Base-by-base conservation (phyloP, 2,888 invertebrate genomes). In the Leucozona laternaria region DNA sequence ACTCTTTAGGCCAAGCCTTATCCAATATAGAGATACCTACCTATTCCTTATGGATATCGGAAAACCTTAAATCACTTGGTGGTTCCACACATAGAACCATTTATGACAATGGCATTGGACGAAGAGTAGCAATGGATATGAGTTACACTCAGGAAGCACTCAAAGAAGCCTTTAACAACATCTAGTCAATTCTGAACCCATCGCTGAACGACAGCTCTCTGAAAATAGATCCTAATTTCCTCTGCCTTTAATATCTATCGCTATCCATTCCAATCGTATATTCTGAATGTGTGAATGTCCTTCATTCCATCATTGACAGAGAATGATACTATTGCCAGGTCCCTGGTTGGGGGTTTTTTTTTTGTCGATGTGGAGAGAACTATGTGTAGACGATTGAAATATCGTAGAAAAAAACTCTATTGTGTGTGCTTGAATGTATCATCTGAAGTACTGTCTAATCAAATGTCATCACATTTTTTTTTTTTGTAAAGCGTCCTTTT, bases 221-320 rank as follows among this genome's bases (percentile, higher is more conserved):
- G 28, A 34, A 85, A 85, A 85, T 81, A 85, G 85, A 85, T 81
- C 72, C 85, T 77, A 85, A 85, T 85, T 85, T 85, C 85, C 85
- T 81, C 40, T 80, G 43, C 28, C 55, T 25, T 31, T 28, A n/a
- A n/a, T n/a, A 31, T 31, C 31, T 31, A 34, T 34, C 4, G n/a
- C n/a, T 17, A 28, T 66, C 48, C 57, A 40, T 66, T 58, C 34
- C 71, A 45, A 60, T 64, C 22, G 17, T 48, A 31, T 48, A 1
- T 13, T 34, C 7, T 37, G 57, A 64, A 17, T 20, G 5, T 55
- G 17, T 58, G 11, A n/a, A n/a, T 55, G 40, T 79, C 45, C 34
- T n/a, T 25, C 25, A 25, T 25, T 25, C 22, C 73, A 77, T 68
- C 84, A 77, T 48, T 48, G 53, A 72, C 53, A 84, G 58, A 45